Base-by-base conservation (phyloP, 2,888 invertebrate genomes). In the Hyposoter didymator region DNA sequence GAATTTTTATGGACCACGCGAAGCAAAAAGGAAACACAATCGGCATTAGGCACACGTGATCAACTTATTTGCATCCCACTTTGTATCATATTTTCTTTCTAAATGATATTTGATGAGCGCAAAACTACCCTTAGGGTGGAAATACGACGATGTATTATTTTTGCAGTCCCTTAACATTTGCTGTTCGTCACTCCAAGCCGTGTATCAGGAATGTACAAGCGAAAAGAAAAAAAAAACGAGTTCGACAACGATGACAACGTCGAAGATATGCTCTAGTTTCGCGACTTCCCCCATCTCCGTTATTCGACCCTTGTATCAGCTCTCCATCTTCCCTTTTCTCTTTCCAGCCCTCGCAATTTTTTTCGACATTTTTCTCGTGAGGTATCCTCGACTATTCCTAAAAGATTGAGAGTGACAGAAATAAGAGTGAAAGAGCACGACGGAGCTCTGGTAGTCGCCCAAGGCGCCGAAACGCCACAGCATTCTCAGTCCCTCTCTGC, bases 391-490 rank as follows among this genome's bases (percentile, higher is more conserved):
- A 45, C 39, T 22, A 35, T 67, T 59, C 47, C 43, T 73, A 8
- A 28, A 43, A 55, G 47, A 80, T 28, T 19, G 78, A 66, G 66
- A 76, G n/a, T 1, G 43, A 28, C 47, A 35, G 17, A 5, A 66
- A 43, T 39, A 49, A 22, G 28, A 59, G 59, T 14, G 28, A 59
- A 39, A 45, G 66, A 47, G 45, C 4, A 66, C 66, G 72, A 73
- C n/a, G 17, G 43, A 76, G 49, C 73, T 78, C 81, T 79, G 66
- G 59, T 73, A 67, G 75, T 85, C 82, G 72, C 75, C 72, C 72
- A 49, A 72, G 79, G 85, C 76, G 72, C 79, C 85, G 73, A 85
- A 83, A 85, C 72, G 67, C 75, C 82, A 72, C 52, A 67, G 45
- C 67, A 49, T 39, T 39, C 0, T 39, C 39, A 6, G 1, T 39